phyloP scores from a whole-genome alignment of 2,797 vertebrate species.

The Menidia menidia region DNA sequence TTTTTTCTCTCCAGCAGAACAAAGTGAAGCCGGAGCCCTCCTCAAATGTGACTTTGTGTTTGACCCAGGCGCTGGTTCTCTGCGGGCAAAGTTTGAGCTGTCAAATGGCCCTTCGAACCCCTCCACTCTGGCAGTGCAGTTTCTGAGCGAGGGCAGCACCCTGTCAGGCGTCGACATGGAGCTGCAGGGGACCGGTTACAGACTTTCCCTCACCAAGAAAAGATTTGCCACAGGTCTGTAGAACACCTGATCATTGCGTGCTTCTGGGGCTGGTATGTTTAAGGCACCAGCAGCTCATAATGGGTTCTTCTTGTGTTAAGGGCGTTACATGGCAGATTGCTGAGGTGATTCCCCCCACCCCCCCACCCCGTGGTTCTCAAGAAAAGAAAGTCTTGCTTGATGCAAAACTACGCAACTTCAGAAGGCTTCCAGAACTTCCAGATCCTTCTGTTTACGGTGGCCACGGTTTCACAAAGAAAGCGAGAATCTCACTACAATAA shows the following conservation, averaged over 20 bases:
- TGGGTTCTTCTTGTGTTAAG: constrained; percentile 74
- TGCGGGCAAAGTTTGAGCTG: constrained; percentile 97
- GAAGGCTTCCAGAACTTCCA: constrained; percentile 52
- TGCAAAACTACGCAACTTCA: constrained; percentile 37
- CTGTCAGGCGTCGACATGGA: constrained; percentile 94
- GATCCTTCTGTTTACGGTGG: constrained; percentile 61
- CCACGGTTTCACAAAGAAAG: constrained; percentile 74
- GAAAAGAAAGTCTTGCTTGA: constrained; percentile 51
- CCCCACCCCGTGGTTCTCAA: constrained; percentile 57
- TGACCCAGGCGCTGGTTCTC: constrained; percentile 89
- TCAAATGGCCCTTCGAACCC: constrained; percentile 92
- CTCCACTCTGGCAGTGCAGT: constrained; percentile 93
- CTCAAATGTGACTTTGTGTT: constrained; percentile 33
- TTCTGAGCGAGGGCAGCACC: constrained; percentile 92
- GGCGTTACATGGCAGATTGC: constrained; percentile 97
- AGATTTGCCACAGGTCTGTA: constrained; percentile 94
- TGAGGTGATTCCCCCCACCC: constrained; percentile 73
- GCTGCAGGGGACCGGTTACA: constrained; percentile 90
- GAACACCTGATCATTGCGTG: background rate
- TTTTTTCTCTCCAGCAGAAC: background rate
- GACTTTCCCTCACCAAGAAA: constrained; percentile 95
- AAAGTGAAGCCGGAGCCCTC: background rate
- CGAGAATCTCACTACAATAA: constrained; percentile 85
- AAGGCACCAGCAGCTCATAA: background rate
- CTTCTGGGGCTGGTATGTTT: background rate